phyloP scores from a whole-genome alignment of 2,113 vertebrate species.

The Syngnathus typhle region DNA sequence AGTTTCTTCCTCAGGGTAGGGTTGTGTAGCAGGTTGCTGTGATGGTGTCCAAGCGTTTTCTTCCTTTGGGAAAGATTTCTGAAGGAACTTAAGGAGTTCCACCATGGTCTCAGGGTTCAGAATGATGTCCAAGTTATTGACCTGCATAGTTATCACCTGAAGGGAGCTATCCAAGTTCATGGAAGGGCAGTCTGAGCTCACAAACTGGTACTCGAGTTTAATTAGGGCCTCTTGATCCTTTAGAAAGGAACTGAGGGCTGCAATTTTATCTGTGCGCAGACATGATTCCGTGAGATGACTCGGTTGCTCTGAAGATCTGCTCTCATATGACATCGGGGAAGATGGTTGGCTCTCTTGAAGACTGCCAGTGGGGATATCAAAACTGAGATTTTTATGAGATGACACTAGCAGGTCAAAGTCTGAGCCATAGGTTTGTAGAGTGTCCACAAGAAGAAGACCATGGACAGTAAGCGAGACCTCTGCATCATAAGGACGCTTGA shows the following conservation, averaged over 20 bases:
- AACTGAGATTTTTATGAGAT: constrained; percentile 94
- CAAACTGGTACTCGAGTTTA: constrained; percentile 94
- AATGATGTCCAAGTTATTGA: constrained; percentile 96
- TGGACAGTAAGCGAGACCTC: constrained; percentile 92
- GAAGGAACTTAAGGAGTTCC: constrained; percentile 90
- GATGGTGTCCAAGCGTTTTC: constrained; percentile 72
- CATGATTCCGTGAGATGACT: constrained; percentile 23
- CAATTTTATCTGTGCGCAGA: constrained; percentile 40
- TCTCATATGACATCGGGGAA: constrained; percentile 72
- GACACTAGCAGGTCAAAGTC: constrained; percentile 97
- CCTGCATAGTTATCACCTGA: constrained; percentile 88
- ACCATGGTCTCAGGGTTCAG: constrained; percentile 98
- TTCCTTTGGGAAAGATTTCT: constrained; percentile 93
- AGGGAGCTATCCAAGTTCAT: constrained; percentile 93
- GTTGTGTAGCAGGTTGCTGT: constrained; percentile 70
- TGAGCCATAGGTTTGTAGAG: constrained; percentile 90
- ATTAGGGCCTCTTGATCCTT: constrained; percentile 90
- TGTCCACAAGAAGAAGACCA: constrained; percentile 90
- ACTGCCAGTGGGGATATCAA: constrained; percentile 90
- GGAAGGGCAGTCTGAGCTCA: constrained; percentile 91
- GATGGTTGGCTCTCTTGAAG: constrained; percentile 84
- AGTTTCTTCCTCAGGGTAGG: constrained; percentile 61
- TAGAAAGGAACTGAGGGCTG: constrained; percentile 55
- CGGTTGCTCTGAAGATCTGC: constrained; percentile 42
- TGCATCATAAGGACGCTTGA: constrained; percentile 92